Evolutionary conservation across 2,888 invertebrate genomes (phyloP).

Genomic region (Thera obeliscata): DNA sequence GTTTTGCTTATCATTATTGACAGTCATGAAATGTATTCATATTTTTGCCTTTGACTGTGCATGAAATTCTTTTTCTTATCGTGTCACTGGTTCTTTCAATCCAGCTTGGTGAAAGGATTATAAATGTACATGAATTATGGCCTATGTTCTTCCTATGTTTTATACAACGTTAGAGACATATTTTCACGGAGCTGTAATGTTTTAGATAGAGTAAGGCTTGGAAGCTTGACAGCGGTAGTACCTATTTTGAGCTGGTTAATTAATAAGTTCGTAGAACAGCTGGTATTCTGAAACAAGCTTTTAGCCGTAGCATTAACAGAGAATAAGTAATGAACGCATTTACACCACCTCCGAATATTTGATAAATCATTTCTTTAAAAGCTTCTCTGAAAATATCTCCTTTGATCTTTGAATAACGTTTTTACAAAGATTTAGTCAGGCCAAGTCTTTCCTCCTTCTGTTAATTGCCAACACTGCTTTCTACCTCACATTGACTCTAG

Average conservation of each 20-base stretch:
- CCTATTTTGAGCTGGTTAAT: constrained; percentile 4
- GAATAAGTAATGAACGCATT: constrained; percentile 24
- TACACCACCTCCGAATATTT: constrained; percentile 27
- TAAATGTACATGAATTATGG: too few species aligned
- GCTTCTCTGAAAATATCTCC: constrained; percentile 4
- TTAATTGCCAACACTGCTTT: not conserved
- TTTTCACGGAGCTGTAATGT: too few species aligned
- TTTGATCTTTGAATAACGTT: constrained; percentile 1
- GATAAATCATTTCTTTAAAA: constrained; percentile 21
- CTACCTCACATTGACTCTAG: constrained; percentile 30
- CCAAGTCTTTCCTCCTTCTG: not conserved
- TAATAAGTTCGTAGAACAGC: constrained; percentile 7
- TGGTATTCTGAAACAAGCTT: constrained; percentile 10
- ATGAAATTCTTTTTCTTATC: too few species aligned
- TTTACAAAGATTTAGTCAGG: not conserved
- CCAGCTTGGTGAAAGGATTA: too few species aligned
- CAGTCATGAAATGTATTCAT: too few species aligned
- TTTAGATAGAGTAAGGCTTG: too few species aligned
- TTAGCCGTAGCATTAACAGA: constrained; percentile 14
- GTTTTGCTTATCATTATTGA: too few species aligned
- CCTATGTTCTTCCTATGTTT: too few species aligned
- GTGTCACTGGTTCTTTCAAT: too few species aligned
- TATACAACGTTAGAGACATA: too few species aligned
- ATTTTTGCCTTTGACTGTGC: too few species aligned
- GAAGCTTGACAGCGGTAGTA: not conserved